Evolutionary conservation across 2,113 vertebrate genomes (phyloP), one percentile per base, ranked within the genome.

Genomic region (Pithys albifrons): DNA sequence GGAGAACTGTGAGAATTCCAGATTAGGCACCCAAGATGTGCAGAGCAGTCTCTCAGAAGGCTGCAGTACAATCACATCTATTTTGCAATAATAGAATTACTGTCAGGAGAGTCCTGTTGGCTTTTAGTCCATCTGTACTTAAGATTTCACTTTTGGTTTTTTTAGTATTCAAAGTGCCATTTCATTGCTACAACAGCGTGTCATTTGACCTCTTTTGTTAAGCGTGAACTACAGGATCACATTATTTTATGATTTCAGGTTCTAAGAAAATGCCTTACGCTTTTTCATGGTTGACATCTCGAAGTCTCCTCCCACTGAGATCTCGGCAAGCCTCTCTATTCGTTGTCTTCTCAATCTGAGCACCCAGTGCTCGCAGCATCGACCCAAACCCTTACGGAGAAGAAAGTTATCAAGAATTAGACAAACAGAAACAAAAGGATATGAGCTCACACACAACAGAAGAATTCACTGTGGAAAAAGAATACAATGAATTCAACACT

Each of bases 281-380:
- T 97, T 99, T 99, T 94, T 99, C 99, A 1, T 99, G 99, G 89
- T 99, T 99, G 92, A 99, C 99, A 58, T 99, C 99, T 55, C 99
- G 94, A 14, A 99, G 98, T 17, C 99, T 98, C 25, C 99, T 98
- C 2, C 99, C 99, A 19, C 99, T 99, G 93, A 99, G 98, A 39
- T 99, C 99, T 72, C 99, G 97, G 88, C 99, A 99, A 7, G 99
- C 99, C 95, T 99, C 99, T 14, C 99, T 98, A 64, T 99, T 99
- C 1, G 99, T 99, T 5, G 99, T 99, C 98, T 99, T 99, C 95
- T 99, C 99, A 46, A 99, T 99, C 97, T 99, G 99, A 67, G 99
- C 99, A 24, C 99, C 99, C 2, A 99, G 98, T 2, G 99, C 99
- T 89, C 99, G 98, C 61, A 99, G 98, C 99, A 99, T 99, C 10